A percentile compares a stretch with the other conserved stretches of the same genome.
Conservation (phyloP, 2,113 vertebrate species). For the Ptychochromis oligacanthus region DNA sequence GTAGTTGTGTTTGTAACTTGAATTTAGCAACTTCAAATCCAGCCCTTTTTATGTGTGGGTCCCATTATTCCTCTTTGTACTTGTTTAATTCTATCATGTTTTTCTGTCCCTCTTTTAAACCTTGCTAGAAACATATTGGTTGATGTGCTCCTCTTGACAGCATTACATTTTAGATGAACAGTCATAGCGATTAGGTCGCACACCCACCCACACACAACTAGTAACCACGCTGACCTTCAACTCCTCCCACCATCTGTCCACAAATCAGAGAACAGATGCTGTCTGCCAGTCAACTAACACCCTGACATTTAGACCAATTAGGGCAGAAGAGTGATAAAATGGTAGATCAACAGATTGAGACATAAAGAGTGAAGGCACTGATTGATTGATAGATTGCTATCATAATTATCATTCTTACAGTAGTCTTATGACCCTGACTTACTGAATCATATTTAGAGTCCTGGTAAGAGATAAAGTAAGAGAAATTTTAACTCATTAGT, state of each 20-base stretch:
- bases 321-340: constrained; percentile 60
- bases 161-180: constrained; percentile 28
- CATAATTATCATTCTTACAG: constrained; percentile 45
- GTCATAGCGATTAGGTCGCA: constrained; percentile 19
- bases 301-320: constrained; percentile 74
- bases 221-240: constrained; percentile 71
- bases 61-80: neutral
- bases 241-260: constrained; percentile 72
- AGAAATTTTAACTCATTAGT: neutral
- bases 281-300: constrained; percentile 71
- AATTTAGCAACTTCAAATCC: constrained; percentile 5
- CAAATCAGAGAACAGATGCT: constrained; percentile 76
- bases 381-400: constrained; percentile 49
- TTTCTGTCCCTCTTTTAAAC: constrained; percentile 24
- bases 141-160: constrained; percentile 34
- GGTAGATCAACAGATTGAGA: constrained; percentile 51
- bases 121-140: constrained; percentile 39
- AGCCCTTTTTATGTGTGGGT: neutral
- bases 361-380: constrained; percentile 27
- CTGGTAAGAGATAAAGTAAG: constrained; percentile 6
- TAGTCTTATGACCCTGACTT: constrained; percentile 8
- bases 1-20: neutral
- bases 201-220: constrained; percentile 22
- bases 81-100: neutral
- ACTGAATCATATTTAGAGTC: constrained; percentile 30